Base-by-base conservation (phyloP, 2,888 invertebrate genomes). In the Drymonia ruficornis region DNA sequence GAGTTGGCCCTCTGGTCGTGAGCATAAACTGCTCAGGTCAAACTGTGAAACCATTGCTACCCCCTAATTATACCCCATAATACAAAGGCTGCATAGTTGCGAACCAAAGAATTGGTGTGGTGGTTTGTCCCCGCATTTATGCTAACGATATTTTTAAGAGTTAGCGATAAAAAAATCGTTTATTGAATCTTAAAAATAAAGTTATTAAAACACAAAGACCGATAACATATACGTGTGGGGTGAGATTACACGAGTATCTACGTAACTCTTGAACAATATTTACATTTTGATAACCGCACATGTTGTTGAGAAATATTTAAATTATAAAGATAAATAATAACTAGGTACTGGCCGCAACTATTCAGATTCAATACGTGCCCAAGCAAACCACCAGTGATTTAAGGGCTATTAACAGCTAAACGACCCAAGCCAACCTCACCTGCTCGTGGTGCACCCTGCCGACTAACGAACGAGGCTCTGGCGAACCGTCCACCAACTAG, bases 181-280 rank as follows among this genome's bases (percentile, higher is more conserved):
- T 38, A 54, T 29, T 11, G 18, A 54, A 57, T 61, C 59, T 53
- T 34, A 47, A 61, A 49, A 60, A 59, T 53, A 59, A 64, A 52
- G 55, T 66, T 58, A 66, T 65, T 57, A 60, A 60, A 66, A 67
- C 42, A 70, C 65, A 76, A 74, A 73, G 54, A 61, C 65, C 59
- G 78, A 79, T 77, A 74, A 71, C 58, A 55, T 48, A 23, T 59
- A 61, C 68, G 63, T 72, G 76, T 75, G 77, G 67, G 72, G 72
- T 67, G 59, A 64, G 61, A 63, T 62, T 56, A 65, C 55, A 45
- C 59, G 53, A 49, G 45, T 50, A 60, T 47, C 43, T 65, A 68
- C 61, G 58, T 69, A 67, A 56, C 49, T 50, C 52, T 65, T 63
- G 63, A 77, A 77, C 67, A 78, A 81, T 81, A 79, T 82, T 83